Evolutionary conservation across 1,140 invertebrate genomes (phyloP), one percentile per base, ranked within the genome.

Genomic region (Melanaphis sacchari): DNA sequence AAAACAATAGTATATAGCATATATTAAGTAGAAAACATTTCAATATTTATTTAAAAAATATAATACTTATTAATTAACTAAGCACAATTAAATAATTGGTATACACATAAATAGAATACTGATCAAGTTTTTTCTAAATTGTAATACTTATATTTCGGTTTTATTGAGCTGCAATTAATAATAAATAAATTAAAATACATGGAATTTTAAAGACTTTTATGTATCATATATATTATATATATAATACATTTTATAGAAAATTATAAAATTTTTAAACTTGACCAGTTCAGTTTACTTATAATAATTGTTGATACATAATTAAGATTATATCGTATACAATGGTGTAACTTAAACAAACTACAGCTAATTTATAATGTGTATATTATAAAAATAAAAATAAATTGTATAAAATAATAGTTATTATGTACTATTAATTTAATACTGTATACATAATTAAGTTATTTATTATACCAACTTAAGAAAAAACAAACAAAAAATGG

Each of bases 381-480:
- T 22, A 4, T 88, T 49, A 49, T 8, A 36, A 2, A 6, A 36
- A 36, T 36, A 89, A 52, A 38, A 43, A 36, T 54, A 40, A 52
- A 26, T n/a, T 5, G 7, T 46, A 87, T 87, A 87, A 2, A 87
- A 46, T 87, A 87, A 87, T n/a, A 89, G 46, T 89, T 7, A 36
- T 41, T 7, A 59, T 11, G 3, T 36, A 8, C 31, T 66, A 31
- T 41, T 66, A 66, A 43, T 90, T 90, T 90, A 66, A 66, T 5
- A 36, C 26, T 40, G 49, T 90, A 90, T 38, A 90, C 66, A 90
- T 76, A 76, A 76, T 41, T 59, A 90, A n/a, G 9, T 66, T 90
- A 41, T 46, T n/a, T 66, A 66, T 66, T 38, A 90, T 59, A 90
- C 41, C 1, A 90, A 59, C 52, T 41, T 90, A 59, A n/a, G 38